Evolutionary conservation across 2,888 invertebrate species (phyloP).

Genomic region (Cantharis flavilabris): DNA sequence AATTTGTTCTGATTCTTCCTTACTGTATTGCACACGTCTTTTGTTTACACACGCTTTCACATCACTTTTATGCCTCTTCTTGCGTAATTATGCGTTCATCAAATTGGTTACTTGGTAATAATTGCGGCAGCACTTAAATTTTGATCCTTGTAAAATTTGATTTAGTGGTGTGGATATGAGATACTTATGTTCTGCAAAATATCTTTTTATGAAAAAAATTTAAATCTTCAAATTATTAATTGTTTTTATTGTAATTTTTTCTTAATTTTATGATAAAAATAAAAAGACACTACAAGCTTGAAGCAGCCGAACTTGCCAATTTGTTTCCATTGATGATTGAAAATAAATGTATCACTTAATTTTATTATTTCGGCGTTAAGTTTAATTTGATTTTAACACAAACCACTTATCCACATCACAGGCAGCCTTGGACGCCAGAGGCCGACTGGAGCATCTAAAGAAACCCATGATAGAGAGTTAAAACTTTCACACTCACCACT

Average conservation of each 20-base stretch:
- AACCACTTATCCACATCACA: constrained; percentile 49
- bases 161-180: neutral
- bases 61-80: constrained; percentile 21
- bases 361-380: constrained; percentile 9
- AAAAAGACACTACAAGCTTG: constrained; percentile 3
- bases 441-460: constrained; percentile 50
- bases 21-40: constrained; percentile 10
- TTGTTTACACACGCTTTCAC: constrained; percentile 15
- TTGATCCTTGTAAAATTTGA: neutral
- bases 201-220: neutral
- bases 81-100: constrained; percentile 6
- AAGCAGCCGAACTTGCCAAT: constrained; percentile 1
- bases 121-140: neutral
- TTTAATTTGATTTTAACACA: constrained; percentile 40
- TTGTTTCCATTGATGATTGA: neutral
- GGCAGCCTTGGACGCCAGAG: constrained; percentile 50
- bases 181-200: neutral
- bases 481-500: constrained; percentile 55
- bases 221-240: neutral
- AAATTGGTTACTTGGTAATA: constrained; percentile 13
- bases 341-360: constrained; percentile 2
- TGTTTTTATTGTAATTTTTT: neutral
- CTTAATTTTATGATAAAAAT: neutral
- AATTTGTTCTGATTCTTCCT: constrained; percentile 25
- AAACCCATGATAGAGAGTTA: constrained; percentile 52